phyloP scores from a whole-genome alignment of 2,888 invertebrate genomes.

The Lasioglossum oenotherae region DNA sequence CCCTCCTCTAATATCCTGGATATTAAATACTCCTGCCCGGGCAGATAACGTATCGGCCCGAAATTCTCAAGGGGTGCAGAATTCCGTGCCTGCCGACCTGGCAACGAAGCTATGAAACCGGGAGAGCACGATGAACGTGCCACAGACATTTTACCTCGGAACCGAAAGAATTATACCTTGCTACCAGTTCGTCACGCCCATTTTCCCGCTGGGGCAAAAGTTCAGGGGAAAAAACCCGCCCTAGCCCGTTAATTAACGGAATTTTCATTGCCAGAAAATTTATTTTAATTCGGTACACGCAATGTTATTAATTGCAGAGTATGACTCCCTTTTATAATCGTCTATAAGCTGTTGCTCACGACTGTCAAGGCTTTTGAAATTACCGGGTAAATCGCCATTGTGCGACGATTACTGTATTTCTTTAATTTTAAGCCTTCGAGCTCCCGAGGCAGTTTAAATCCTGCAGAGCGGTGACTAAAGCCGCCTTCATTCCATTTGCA shows the following conservation, averaged over 20 bases:
- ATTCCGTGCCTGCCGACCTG: conserved; percentile 57
- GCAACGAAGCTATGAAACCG: conserved; percentile 34
- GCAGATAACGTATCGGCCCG: conserved; percentile 68
- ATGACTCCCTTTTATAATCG: not conserved
- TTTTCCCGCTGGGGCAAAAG: not conserved
- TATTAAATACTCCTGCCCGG: conserved; percentile 69
- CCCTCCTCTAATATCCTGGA: conserved; percentile 66
- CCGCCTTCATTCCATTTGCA: too few species aligned
- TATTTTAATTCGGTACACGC: not conserved
- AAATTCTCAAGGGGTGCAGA: conserved; percentile 67
- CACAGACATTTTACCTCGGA: conserved; percentile 39
- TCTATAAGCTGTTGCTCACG: too few species aligned
- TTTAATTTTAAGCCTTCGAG: too few species aligned
- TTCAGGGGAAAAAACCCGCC: not conserved
- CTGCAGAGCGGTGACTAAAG: too few species aligned
- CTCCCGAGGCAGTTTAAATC: too few species aligned
- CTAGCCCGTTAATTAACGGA: not conserved
- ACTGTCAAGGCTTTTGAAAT: too few species aligned
- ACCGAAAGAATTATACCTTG: conserved; percentile 44
- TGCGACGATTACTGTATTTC: not conserved
- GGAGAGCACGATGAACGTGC: conserved; percentile 39
- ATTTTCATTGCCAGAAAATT: not conserved
- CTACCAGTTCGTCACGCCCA: not conserved
- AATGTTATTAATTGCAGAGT: not conserved
- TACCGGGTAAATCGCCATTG: not conserved